Evolutionary conservation across 2,113 vertebrate species (phyloP).

Genomic region (Rattus rattus): DNA sequence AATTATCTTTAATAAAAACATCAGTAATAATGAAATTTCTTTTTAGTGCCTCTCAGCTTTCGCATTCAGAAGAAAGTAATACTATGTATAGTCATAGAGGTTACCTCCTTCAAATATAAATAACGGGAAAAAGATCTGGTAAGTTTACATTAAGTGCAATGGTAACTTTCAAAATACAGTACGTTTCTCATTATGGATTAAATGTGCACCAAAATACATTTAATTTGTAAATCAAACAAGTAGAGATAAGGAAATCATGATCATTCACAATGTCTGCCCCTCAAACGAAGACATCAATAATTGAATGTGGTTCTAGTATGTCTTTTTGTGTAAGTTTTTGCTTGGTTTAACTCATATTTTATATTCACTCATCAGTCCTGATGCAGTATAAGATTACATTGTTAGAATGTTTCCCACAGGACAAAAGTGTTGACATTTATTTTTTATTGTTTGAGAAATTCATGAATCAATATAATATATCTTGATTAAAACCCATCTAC

Average conservation of each 20-base stretch:
- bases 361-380: not conserved
- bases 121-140: not conserved
- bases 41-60: slow-evolving; percentile 31
- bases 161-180: slow-evolving; percentile 8
- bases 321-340: not conserved
- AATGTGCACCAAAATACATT: not conserved
- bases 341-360: not conserved
- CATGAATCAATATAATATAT: not conserved
- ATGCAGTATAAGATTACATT: not conserved
- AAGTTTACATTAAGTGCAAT: slow-evolving; percentile 17
- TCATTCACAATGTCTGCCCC: not conserved
- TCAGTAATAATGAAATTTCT: slow-evolving; percentile 45
- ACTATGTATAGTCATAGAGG: slow-evolving; percentile 37
- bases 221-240: slow-evolving; percentile 25
- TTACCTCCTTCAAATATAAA: slow-evolving; percentile 22
- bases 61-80: slow-evolving; percentile 20
- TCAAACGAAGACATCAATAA: not conserved
- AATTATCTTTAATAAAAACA: slow-evolving; percentile 55
- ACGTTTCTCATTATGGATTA: slow-evolving; percentile 40
- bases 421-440: not conserved
- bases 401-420: not conserved
- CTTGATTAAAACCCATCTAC: not conserved
- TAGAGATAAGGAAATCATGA: slow-evolving; percentile 27
- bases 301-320: not conserved
- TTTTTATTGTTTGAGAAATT: not conserved